Percentiles rank a stretch among this genome's conserved stretches.
Evolutionary conservation across 2,888 invertebrate genomes (phyloP).

Genomic region (Thysanoteuthis rhombus): DNA sequence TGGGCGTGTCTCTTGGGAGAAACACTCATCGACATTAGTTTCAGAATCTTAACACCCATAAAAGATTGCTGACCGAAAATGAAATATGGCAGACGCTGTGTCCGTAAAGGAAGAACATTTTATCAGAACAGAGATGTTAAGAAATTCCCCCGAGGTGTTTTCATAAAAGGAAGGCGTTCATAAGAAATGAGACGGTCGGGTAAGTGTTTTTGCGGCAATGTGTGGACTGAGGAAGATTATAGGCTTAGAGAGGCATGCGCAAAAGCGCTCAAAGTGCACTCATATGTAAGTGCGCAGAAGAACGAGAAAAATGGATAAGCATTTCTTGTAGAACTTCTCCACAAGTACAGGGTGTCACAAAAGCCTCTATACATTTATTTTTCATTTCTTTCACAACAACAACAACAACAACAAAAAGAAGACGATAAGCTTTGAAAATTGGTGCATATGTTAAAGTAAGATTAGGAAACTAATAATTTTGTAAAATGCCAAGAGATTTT

Average conservation of each 20-base stretch:
- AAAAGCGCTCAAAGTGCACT: neutral
- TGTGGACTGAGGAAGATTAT: neutral
- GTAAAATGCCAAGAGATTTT: too few relatives aligned
- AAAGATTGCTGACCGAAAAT: neutral
- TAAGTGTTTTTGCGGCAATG: neutral
- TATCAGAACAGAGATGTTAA: neutral
- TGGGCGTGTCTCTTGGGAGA: neutral
- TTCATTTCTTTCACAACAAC: too few relatives aligned
- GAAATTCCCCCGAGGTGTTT: neutral
- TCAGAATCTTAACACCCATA: neutral
- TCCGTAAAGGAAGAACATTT: neutral
- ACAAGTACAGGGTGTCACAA: neutral
- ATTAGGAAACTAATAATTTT: too few relatives aligned
- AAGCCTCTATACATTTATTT: too few relatives aligned
- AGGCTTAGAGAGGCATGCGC: neutral
- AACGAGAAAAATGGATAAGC: neutral
- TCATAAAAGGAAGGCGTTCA: neutral
- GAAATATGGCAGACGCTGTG: neutral
- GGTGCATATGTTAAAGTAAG: too few relatives aligned
- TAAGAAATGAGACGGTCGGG: neutral
- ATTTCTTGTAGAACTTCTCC: neutral
- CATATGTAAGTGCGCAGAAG: neutral
- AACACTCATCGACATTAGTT: neutral
- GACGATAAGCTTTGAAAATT: too few relatives aligned
- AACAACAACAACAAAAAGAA: too few relatives aligned